Base-by-base conservation (phyloP, 2,113 vertebrate species). In the Megaleporinus macrocephalus region DNA sequence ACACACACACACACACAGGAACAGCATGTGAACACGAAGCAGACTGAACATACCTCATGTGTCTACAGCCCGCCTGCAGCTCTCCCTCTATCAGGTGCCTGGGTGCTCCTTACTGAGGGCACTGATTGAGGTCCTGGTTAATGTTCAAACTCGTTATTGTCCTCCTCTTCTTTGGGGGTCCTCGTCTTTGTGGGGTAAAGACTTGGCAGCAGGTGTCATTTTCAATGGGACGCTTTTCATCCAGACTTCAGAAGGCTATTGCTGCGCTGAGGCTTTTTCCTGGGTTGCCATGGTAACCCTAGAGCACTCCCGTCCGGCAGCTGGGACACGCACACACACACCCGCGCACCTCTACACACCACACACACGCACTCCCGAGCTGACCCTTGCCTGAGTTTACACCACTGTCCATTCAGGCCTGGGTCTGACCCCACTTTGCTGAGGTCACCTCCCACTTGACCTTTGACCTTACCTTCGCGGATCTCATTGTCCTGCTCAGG, bases 401-500 rank as follows among this genome's bases (percentile, higher is more conserved):
- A 15, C 30, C 36, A 16, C 47, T 68, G 62, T 49, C 30, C 41
- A 77, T 53, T 66, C 36, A 15, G 41, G 26, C 49, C 41, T 53
- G 20, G 4, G 13, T 24, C 16, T 51, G 63, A 78, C 63, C 75
- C 20, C 22, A n/a, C 5, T n/a, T n/a, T 15, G 9, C 75, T 47
- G 68, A 61, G 22, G 27, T 49, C 27, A 59, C 1, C 18, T 27
- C 22, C 68, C 33, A 55, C 22, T 3, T 79, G 70, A 79, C 33
- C 15, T 66, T 47, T 70, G 41, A 70, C 36, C 86, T 84, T 87
- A 89, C 88, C 87, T 89, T 83, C 75, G 26, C 57, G n/a, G 44
- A 85, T 87, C 78, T 85, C 68, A 41, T 86, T 87, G 73, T 68
- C 75, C 16, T 80, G 75, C 65, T 82, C 83, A 36, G 78, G 13